Evolutionary conservation across 2,113 vertebrate species (phyloP), one percentile per base, ranked within the genome.

Genomic region (Mastomys natalensis): DNA sequence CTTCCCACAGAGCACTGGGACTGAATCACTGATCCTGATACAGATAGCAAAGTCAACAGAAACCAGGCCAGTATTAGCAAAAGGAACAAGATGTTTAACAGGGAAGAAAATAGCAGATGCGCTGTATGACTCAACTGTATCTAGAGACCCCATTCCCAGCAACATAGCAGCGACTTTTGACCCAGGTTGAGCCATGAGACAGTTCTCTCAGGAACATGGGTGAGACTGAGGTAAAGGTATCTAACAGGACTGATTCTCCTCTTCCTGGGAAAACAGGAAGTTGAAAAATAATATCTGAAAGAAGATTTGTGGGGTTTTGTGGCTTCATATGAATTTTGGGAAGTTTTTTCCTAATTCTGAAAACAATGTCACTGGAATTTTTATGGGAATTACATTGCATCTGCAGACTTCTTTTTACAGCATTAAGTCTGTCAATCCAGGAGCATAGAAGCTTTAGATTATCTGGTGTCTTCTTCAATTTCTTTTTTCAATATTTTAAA

Each of bases 251-350:
- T 24, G 72, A 82, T 68, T 82, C 9, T 72, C 68, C 24, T 77
- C 51, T 93, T 70, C 68, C 31, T 8, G 62, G 34, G 17, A 84
- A 80, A 78, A 94, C 1, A 90, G 17, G 19, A 89, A 62, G 60
- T 73, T 43, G 55, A 34, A 89, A 73, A 26, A 93, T 43, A 89
- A 66, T 84, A 84, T 48, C 37, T 88, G 80, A 96, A 96, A 89
- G 70, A 93, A 89, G 16, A 86, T 85, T 9, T 11, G 43, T 22
- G 84, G 26, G 31, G 1, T 48, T 48, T 37, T 22, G 6, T 68
- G 60, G 45, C 37, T 86, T 48, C 16, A 68, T 66, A 66, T 22
- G 17, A 86, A 48, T 22, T 68, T 68, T 31, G 11, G 9, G 43
- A 68, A 13, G 48, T 22, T 68, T 64, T 34, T 66, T 17, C 37